These are phyloP conservation scores for Euproctis similis DNA, from an alignment of 2,888 invertebrate species.

Conservation along the genomic window DNA sequence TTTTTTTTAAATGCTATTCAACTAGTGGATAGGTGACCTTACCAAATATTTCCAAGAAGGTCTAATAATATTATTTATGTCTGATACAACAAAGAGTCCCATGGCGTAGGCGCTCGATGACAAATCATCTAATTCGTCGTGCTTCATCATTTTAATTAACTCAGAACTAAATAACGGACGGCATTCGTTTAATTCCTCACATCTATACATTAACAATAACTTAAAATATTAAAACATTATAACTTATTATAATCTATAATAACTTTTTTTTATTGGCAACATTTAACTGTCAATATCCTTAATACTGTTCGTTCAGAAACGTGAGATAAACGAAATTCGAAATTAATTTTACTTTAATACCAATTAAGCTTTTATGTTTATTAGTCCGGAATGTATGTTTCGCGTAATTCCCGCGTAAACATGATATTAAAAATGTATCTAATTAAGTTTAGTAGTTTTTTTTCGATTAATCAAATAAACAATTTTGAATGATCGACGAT, in stretches of 20 bases:
- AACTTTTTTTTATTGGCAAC: conserved; percentile 8
- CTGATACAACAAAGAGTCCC: conserved; percentile 36
- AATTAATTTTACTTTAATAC: conserved; percentile 13
- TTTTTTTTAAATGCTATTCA: conserved; percentile 12
- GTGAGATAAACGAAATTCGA: conserved; percentile 3
- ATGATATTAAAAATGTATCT: conserved; percentile 10
- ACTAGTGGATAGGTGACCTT: conserved; percentile 16
- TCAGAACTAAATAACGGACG: conserved; percentile 24
- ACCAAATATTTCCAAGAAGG: conserved; percentile 52
- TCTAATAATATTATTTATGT: conserved; percentile 47
- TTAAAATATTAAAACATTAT: conserved; percentile 16
- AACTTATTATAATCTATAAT: conserved; percentile 3
- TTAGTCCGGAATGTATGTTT: conserved; percentile 6
- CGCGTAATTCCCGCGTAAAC: conserved; percentile 4
- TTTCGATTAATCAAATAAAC: conserved; percentile 1
- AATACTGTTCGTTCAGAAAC: conserved; percentile 6
- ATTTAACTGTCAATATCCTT: conserved; percentile 4
- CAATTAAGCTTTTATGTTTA: conserved; percentile 13
- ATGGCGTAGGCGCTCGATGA: conserved; percentile 43
- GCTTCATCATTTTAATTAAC: conserved; percentile 62
- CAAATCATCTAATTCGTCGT: conserved; percentile 65
- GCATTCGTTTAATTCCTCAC: conserved; percentile 21
- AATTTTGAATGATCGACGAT: conserved; percentile 4
- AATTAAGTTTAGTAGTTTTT: too few species aligned
- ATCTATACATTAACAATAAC: conserved; percentile 14